A percentile compares a stretch with the other conserved stretches of the same genome.
Conservation (phyloP, 2,797 vertebrate genomes). For the Borostomias antarcticus region DNA sequence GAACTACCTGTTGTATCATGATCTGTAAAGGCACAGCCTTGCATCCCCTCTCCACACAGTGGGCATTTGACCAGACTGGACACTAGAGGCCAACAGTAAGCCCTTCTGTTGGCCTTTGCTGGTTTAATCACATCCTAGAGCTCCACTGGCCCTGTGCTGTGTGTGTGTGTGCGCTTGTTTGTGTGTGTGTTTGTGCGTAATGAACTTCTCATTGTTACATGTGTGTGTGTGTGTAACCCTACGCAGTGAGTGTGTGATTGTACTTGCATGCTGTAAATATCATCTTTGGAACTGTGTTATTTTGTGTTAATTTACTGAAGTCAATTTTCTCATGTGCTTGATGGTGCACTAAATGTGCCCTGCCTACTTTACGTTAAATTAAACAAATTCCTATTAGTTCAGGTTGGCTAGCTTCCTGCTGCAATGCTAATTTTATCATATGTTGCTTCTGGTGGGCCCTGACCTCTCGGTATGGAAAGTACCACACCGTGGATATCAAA, state of each 20-base stretch:
- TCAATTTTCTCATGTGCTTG: slow-evolving; percentile 38
- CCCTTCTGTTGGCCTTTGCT: not conserved
- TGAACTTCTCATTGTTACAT: too few relatives aligned
- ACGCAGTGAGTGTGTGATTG: slow-evolving; percentile 22
- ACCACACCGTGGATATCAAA: too few relatives aligned
- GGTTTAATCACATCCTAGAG: not conserved
- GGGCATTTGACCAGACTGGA: too few relatives aligned
- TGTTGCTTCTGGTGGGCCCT: slow-evolving; percentile 32
- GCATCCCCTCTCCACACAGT: not conserved
- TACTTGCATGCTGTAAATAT: slow-evolving; percentile 10
- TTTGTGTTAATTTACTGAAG: slow-evolving; percentile 42
- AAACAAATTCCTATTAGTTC: slow-evolving; percentile 55
- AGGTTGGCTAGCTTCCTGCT: slow-evolving; percentile 29
- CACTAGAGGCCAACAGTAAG: not conserved
- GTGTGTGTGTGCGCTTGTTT: not conserved
- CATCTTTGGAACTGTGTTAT: slow-evolving; percentile 14
- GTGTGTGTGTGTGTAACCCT: slow-evolving; percentile 12
- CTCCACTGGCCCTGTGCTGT: not conserved
- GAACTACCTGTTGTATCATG: too few relatives aligned
- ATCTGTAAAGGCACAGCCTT: not conserved
- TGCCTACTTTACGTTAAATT: slow-evolving; percentile 47
- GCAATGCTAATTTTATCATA: slow-evolving; percentile 51
- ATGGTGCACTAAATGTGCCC: slow-evolving; percentile 36
- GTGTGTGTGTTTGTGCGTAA: not conserved
- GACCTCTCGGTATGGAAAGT: slow-evolving; percentile 19